Conservation (phyloP, 2,797 vertebrate species). For the Ceryle rudis region DNA sequence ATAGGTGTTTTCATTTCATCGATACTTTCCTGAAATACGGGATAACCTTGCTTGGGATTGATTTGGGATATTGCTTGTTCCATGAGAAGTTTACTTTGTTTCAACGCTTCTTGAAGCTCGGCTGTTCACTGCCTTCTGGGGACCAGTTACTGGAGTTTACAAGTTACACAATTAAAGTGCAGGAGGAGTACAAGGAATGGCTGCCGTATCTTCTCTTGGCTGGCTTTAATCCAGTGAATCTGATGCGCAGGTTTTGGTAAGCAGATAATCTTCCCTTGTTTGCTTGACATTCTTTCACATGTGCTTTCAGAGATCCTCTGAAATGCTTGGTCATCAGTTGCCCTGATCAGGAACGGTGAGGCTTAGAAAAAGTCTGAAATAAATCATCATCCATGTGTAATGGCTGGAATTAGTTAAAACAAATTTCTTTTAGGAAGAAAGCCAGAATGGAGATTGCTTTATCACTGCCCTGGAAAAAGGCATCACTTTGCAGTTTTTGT, state of each 20-base stretch:
- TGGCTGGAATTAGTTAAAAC: background rate
- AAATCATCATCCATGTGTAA: background rate
- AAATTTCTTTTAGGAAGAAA: background rate
- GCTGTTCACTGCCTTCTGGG: slow-evolving; percentile 64
- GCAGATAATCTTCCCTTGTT: background rate
- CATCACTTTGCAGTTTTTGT: background rate
- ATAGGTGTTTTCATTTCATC: slow-evolving; percentile 67
- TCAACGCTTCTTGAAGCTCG: slow-evolving; percentile 75
- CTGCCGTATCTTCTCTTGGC: slow-evolving; percentile 81
- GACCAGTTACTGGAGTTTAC: slow-evolving; percentile 67
- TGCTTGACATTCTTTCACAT: background rate
- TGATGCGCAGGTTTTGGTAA: slow-evolving; percentile 77
- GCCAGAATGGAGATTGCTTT: background rate
- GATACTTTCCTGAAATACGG: slow-evolving; percentile 78
- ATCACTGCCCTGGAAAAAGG: background rate
- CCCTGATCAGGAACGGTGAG: background rate
- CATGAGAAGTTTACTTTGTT: slow-evolving; percentile 76
- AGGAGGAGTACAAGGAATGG: slow-evolving; percentile 77
- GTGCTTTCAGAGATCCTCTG: background rate
- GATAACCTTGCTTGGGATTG: slow-evolving; percentile 74
- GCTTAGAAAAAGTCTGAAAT: background rate
- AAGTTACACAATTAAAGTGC: slow-evolving; percentile 29
- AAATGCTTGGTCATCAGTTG: background rate
- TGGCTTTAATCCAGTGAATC: slow-evolving; percentile 78
- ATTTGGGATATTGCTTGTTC: slow-evolving; percentile 78